Evolutionary conservation across 2,888 invertebrate species (phyloP).

Genomic region (Synergus laeviventris): DNA sequence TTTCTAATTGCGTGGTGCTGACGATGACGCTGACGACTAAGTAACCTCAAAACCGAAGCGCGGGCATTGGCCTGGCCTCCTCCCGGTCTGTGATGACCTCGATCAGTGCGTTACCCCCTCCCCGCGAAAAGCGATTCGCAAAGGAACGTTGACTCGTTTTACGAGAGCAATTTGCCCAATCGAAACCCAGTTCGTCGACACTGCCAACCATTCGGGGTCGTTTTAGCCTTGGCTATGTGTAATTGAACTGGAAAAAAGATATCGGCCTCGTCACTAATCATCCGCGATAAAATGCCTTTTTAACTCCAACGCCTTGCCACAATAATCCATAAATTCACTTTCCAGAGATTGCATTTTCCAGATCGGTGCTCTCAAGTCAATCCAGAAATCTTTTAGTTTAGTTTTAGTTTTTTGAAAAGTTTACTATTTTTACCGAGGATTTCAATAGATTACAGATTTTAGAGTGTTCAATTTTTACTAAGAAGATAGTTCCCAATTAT

Average conservation of each 20-base stretch:
- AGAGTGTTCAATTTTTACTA: no score
- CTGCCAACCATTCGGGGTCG: conserved; percentile 23
- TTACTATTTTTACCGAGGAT: no score
- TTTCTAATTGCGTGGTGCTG: conserved; percentile 42
- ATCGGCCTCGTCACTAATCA: conserved; percentile 12
- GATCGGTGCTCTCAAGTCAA: not conserved
- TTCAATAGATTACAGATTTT: no score
- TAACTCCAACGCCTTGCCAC: not conserved
- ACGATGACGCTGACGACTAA: conserved; percentile 40
- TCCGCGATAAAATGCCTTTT: conserved; percentile 5
- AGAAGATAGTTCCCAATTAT: no score
- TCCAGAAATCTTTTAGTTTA: not conserved
- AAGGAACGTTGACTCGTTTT: conserved; percentile 40
- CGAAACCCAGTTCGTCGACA: conserved; percentile 51
- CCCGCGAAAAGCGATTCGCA: conserved; percentile 46
- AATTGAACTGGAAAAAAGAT: conserved; percentile 20
- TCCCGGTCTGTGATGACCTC: conserved; percentile 48
- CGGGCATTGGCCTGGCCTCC: conserved; percentile 48
- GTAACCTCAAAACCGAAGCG: conserved; percentile 44
- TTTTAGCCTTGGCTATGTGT: conserved; percentile 3
- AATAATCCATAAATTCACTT: conserved; percentile 4
- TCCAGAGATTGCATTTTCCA: conserved; percentile 1
- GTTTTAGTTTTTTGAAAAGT: not conserved
- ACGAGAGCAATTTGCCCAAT: conserved; percentile 44
- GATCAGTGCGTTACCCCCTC: conserved; percentile 48